These are phyloP conservation scores for Drosophila tropicalis DNA, from an alignment of 1,140 invertebrate genomes.

Conservation along the genomic window DNA sequence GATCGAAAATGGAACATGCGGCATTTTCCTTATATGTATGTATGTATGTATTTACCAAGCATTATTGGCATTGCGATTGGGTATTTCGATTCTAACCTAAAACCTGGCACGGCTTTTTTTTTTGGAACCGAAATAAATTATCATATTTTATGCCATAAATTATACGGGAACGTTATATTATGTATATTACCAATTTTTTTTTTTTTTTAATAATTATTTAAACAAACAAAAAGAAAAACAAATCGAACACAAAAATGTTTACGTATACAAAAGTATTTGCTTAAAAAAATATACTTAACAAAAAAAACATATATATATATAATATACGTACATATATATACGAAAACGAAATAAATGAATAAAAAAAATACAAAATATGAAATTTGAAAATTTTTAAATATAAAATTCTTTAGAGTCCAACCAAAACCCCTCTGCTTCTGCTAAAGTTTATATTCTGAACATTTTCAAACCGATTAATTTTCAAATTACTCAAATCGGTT, in stretches of 20 bases:
- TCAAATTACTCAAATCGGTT: no score
- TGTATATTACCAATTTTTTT: slow-evolving; percentile 46
- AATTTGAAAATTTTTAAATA: no score
- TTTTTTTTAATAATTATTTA: slow-evolving; percentile 73
- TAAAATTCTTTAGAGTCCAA: no score
- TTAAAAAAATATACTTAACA: slow-evolving; percentile 53
- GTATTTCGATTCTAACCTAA: not conserved
- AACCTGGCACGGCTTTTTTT: slow-evolving; percentile 30
- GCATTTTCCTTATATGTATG: slow-evolving; percentile 58
- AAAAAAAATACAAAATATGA: not conserved
- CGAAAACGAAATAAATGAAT: slow-evolving; percentile 4
- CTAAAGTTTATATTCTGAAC: no score
- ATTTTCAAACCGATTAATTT: no score
- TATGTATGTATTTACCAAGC: not conserved
- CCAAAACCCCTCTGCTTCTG: no score
- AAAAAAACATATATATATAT: slow-evolving; percentile 33
- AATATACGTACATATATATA: slow-evolving; percentile 1
- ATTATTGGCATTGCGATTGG: slow-evolving; percentile 7
- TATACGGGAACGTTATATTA: slow-evolving; percentile 72
- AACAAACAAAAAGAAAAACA: slow-evolving; percentile 44
- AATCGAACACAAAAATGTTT: slow-evolving; percentile 58
- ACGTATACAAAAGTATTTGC: slow-evolving; percentile 76
- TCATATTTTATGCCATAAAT: slow-evolving; percentile 75
- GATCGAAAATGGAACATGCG: slow-evolving; percentile 17
- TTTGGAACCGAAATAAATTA: slow-evolving; percentile 33